Percentiles rank a stretch among this genome's conserved stretches.
phyloP scores from a whole-genome alignment of 2,797 vertebrate genomes.

The Thaleichthys pacificus region DNA sequence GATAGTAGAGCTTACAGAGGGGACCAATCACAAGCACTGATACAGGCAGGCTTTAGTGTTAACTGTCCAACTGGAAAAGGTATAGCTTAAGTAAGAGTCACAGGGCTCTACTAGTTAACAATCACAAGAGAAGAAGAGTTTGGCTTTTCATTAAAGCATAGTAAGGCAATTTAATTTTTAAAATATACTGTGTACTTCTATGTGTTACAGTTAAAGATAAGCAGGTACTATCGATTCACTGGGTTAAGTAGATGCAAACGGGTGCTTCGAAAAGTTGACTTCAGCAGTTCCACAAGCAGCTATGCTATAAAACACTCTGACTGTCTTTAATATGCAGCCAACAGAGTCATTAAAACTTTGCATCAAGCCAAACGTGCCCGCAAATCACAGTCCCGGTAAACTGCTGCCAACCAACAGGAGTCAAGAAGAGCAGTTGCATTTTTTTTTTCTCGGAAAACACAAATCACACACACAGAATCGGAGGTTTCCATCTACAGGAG shows the following conservation, averaged over 20 bases:
- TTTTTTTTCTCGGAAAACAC: slow-evolving; percentile 50
- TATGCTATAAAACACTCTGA: neutral
- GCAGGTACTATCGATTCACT: neutral
- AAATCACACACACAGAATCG: slow-evolving; percentile 36
- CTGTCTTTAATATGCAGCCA: slow-evolving; percentile 53
- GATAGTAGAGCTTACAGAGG: slow-evolving; percentile 52
- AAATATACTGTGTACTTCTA: neutral
- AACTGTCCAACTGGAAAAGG: slow-evolving; percentile 55
- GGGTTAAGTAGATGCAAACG: neutral
- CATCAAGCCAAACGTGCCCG: neutral
- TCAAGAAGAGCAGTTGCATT: slow-evolving; percentile 49
- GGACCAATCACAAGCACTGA: slow-evolving; percentile 50
- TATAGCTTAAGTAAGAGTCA: slow-evolving; percentile 46
- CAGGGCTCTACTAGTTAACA: slow-evolving; percentile 60
- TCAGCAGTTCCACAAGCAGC: neutral
- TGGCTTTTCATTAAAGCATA: slow-evolving; percentile 53
- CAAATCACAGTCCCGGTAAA: slow-evolving; percentile 28
- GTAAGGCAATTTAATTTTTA: slow-evolving; percentile 34
- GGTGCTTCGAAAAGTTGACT: neutral
- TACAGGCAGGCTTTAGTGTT: slow-evolving; percentile 51
- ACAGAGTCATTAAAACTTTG: slow-evolving; percentile 17
- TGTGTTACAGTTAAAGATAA: neutral
- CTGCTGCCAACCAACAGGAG: neutral
- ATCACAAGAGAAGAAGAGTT: slow-evolving; percentile 42
- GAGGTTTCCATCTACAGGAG: slow-evolving; percentile 25